phyloP scores from a whole-genome alignment of 2,113 vertebrate genomes.

The Ardeotis arabs region DNA sequence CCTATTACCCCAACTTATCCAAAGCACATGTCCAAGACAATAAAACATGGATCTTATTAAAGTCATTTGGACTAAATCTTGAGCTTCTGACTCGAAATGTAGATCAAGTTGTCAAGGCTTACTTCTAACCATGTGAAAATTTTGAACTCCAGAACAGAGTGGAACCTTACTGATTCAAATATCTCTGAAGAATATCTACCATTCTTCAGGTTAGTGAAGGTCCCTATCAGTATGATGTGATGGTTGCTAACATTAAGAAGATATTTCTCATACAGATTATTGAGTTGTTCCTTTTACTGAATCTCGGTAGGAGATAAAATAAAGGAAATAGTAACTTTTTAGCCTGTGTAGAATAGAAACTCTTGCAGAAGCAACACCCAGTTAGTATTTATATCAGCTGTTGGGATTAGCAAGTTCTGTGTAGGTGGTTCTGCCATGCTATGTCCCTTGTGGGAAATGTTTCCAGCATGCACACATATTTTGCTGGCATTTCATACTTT shows the following conservation, averaged over 20 bases:
- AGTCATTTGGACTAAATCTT: background rate
- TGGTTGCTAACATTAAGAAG: background rate
- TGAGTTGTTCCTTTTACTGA: background rate
- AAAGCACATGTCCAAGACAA: background rate
- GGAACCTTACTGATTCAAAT: background rate
- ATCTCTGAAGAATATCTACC: background rate
- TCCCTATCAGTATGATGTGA: fast-evolving
- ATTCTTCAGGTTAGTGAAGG: background rate
- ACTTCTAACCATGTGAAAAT: background rate
- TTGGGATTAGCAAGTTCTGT: background rate
- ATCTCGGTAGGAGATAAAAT: background rate
- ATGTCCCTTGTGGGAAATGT: background rate
- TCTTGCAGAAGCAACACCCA: background rate
- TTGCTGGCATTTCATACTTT: background rate
- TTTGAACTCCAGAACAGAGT: background rate
- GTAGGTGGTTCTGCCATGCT: background rate
- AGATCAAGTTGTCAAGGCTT: background rate
- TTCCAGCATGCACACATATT: background rate
- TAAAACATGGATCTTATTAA: background rate
- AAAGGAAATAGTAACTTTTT: background rate
- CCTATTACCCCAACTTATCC: background rate
- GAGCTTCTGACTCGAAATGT: background rate
- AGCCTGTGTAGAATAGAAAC: background rate
- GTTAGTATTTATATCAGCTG: background rate
- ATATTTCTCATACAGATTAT: background rate